These are phyloP conservation scores for Leucozona laternaria DNA, from an alignment of 2,888 invertebrate genomes.

Conservation along the genomic window DNA sequence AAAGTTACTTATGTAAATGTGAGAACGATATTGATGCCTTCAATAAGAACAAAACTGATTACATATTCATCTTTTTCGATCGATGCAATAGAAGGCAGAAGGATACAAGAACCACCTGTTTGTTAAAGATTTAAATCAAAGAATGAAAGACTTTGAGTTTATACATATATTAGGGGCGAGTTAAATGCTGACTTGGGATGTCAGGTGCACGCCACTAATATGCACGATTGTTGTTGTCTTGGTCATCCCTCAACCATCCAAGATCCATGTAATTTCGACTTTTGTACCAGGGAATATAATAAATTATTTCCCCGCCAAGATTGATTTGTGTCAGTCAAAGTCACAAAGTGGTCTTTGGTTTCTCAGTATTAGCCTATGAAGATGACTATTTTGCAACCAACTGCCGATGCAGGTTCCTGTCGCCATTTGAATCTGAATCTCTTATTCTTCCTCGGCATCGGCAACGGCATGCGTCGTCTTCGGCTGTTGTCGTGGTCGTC, in stretches of 20 bases:
- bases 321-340: constrained; percentile 75
- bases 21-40: not conserved
- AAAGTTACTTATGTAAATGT: not conserved
- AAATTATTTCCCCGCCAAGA: constrained; percentile 64
- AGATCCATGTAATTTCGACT: constrained; percentile 63
- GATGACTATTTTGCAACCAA: constrained; percentile 41
- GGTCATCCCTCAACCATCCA: constrained; percentile 34
- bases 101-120: constrained; percentile 59
- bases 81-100: not conserved
- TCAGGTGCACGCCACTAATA: constrained; percentile 52
- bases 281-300: constrained; percentile 67
- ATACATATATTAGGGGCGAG: constrained; percentile 16
- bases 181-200: constrained; percentile 17
- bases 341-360: constrained; percentile 51
- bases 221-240: not conserved
- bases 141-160: constrained; percentile 22
- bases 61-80: not conserved
- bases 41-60: not conserved
- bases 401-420: constrained; percentile 47
- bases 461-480: constrained; percentile 8
- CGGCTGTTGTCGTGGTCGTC: constrained; percentile 15
- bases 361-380: constrained; percentile 53
- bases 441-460: constrained; percentile 44
- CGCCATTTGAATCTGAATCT: constrained; percentile 66
- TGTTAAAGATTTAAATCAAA: constrained; percentile 47